A percentile compares a stretch with the other conserved stretches of the same genome.
Evolutionary conservation across 2,797 vertebrate species (phyloP).

Genomic region (Poeciliopsis infans): DNA sequence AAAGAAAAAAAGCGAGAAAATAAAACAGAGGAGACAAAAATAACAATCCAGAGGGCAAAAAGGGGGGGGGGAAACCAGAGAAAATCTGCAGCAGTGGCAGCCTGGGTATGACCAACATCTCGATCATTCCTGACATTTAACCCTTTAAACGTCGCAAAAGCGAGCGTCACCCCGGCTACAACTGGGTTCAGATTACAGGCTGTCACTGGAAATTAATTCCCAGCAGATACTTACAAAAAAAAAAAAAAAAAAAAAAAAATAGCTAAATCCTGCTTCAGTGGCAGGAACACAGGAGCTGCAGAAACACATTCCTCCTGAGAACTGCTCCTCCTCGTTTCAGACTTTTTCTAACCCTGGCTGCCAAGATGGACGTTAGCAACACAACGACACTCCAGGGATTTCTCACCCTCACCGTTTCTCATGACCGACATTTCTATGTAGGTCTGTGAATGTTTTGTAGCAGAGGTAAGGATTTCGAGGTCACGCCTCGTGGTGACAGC

Average conservation of each 20-base stretch:
- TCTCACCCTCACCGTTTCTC: slow-evolving; percentile 31
- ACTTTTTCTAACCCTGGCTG: slow-evolving; percentile 41
- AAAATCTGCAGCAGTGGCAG: slow-evolving; percentile 50
- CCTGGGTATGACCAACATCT: slow-evolving; percentile 70
- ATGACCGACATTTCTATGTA: slow-evolving; percentile 36
- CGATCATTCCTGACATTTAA: slow-evolving; percentile 74
- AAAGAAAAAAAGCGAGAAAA: slow-evolving; percentile 6
- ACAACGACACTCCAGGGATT: slow-evolving; percentile 41
- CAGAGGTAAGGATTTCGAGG: slow-evolving; percentile 17
- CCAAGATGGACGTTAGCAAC: slow-evolving; percentile 30
- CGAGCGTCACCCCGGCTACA: slow-evolving; percentile 28
- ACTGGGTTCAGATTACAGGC: slow-evolving; percentile 53
- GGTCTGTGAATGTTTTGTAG: not conserved
- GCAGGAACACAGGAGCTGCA: slow-evolving; percentile 54
- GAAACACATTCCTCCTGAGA: slow-evolving; percentile 64
- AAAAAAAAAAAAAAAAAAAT: slow-evolving; percentile 29
- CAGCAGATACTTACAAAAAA: slow-evolving; percentile 40
- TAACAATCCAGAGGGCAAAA: slow-evolving; percentile 48
- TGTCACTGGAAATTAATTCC: slow-evolving; percentile 71
- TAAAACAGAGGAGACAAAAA: slow-evolving; percentile 31
- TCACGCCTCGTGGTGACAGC: slow-evolving; percentile 47
- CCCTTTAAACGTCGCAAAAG: slow-evolving; percentile 52
- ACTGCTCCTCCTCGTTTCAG: slow-evolving; percentile 36
- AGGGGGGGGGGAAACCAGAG: slow-evolving; percentile 13
- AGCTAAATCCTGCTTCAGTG: slow-evolving; percentile 58